Evolutionary conservation across 2,113 vertebrate genomes (phyloP).

Genomic region (Tichodroma muraria): DNA sequence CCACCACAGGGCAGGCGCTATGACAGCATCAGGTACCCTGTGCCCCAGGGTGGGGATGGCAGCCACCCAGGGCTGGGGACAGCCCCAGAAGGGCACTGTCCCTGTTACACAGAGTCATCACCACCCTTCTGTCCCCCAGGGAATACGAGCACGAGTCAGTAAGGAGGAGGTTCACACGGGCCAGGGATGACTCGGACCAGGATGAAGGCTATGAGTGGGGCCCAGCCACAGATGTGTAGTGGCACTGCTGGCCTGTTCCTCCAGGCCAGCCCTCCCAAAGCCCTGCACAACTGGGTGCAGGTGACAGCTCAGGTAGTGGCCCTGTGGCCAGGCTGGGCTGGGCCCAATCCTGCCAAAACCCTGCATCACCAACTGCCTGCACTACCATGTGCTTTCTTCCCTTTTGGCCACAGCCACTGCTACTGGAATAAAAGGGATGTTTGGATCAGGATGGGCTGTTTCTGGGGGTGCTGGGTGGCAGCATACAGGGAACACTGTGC

Average conservation of each 20-base stretch:
- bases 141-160: slow-evolving; percentile 80
- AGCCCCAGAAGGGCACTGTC: fast-evolving
- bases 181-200: slow-evolving; percentile 80
- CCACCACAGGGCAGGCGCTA: background rate
- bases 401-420: background rate
- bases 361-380: background rate
- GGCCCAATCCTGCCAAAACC: background rate
- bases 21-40: slow-evolving; percentile 38
- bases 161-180: slow-evolving; percentile 80
- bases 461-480: fast-evolving
- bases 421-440: slow-evolving; percentile 18
- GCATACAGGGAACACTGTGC: fast-evolving
- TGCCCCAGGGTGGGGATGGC: background rate
- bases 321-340: background rate
- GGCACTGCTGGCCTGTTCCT: background rate
- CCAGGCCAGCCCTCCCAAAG: background rate
- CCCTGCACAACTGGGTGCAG: fast-evolving
- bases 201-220: slow-evolving; percentile 83
- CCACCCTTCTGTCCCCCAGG: background rate
- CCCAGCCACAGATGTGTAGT: slow-evolving; percentile 88
- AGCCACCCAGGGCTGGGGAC: background rate
- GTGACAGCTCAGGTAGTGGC: background rate
- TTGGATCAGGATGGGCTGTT: background rate
- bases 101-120: background rate
- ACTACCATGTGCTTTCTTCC: background rate